These are phyloP conservation scores for Ictalurus furcatus DNA, from an alignment of 2,113 vertebrate species.

Conservation along the genomic window DNA sequence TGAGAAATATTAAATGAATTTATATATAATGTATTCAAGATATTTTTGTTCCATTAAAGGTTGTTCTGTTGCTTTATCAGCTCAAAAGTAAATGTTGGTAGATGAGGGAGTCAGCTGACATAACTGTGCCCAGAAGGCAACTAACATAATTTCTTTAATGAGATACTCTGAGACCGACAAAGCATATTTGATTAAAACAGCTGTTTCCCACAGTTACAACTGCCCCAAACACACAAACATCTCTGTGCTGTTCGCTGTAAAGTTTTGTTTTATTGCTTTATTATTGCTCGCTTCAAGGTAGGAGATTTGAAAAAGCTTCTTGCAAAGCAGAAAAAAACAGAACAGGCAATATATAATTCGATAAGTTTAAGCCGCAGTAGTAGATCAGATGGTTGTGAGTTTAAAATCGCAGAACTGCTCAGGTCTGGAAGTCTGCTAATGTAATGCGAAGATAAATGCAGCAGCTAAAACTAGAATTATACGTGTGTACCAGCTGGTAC, in stretches of 20 bases:
- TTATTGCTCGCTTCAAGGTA: conserved; percentile 13
- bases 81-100: background rate
- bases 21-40: background rate
- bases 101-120: background rate
- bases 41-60: background rate
- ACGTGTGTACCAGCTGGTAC: background rate
- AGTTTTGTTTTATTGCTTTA: conserved; percentile 14
- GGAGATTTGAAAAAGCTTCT: background rate
- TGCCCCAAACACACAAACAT: background rate
- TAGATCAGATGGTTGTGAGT: background rate
- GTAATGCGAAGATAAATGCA: background rate
- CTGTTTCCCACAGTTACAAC: conserved; percentile 24
- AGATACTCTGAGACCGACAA: conserved; percentile 22
- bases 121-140: conserved; percentile 9
- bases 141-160: conserved; percentile 29
- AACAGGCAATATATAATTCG: conserved; percentile 13
- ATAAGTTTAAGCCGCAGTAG: background rate
- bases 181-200: conserved; percentile 33
- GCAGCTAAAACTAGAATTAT: background rate
- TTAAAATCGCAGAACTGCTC: background rate
- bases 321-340: background rate
- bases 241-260: background rate
- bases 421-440: background rate
- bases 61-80: background rate
- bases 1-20: background rate